Percentiles rank a stretch among this genome's conserved stretches.
Conservation (phyloP, 2,113 vertebrate genomes). For the Epinephelus fuscoguttatus region DNA sequence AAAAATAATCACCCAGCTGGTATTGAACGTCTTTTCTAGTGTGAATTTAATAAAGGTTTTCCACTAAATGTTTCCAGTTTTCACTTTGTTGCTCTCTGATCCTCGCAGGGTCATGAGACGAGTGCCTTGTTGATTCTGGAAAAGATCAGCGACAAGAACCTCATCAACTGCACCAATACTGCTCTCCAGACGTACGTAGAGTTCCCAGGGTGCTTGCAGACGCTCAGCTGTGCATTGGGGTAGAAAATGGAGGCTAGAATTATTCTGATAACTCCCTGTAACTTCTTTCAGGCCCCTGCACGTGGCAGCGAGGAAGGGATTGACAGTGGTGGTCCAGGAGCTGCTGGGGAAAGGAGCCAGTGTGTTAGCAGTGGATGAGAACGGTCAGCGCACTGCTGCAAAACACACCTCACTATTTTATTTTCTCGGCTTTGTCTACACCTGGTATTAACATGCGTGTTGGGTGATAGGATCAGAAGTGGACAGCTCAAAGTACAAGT, state of each 20-base stretch:
- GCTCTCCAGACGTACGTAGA: conserved; percentile 95
- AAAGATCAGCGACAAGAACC: conserved; percentile 95
- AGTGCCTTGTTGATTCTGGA: conserved; percentile 99
- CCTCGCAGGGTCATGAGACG: conserved; percentile 94
- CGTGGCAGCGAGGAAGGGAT: conserved; percentile 94
- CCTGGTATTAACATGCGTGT: too few relatives aligned
- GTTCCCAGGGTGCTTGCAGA: not conserved
- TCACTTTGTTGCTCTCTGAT: conserved; percentile 4
- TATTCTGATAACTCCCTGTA: not conserved
- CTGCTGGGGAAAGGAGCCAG: conserved; percentile 97
- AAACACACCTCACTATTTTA: not conserved
- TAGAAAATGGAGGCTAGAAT: not conserved
- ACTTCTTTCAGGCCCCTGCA: conserved; percentile 90
- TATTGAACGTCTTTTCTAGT: not conserved
- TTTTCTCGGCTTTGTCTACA: too few relatives aligned
- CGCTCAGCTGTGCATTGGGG: not conserved
- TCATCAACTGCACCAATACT: conserved; percentile 96
- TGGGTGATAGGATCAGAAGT: too few relatives aligned
- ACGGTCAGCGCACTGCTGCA: conserved; percentile 85
- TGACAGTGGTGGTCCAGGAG: conserved; percentile 97
- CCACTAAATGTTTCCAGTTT: not conserved
- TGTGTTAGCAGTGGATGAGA: conserved; percentile 97
- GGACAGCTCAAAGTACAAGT: too few relatives aligned
- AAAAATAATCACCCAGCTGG: not conserved
- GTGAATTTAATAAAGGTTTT: not conserved